phyloP scores from a whole-genome alignment of 1,140 invertebrate genomes.

The Diploscapter pachys region DNA sequence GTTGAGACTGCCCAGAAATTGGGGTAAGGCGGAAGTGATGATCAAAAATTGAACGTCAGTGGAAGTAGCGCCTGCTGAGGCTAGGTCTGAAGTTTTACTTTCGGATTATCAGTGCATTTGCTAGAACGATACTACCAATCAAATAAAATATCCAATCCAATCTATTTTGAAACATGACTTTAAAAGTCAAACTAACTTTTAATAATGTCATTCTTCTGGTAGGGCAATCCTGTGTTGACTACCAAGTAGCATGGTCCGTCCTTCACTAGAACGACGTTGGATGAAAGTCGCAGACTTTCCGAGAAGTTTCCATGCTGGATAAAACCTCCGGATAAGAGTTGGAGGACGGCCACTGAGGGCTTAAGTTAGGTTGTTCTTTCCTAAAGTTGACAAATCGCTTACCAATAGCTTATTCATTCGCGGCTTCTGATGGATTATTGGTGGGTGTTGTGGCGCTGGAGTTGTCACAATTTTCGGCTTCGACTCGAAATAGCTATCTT shows the following conservation, averaged over 20 bases:
- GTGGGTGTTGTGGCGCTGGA: no score
- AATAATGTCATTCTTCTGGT: conserved; percentile 13
- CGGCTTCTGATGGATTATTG: no score
- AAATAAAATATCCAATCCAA: no score
- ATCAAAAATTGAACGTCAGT: conserved; percentile 10
- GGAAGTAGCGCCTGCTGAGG: conserved; percentile 2
- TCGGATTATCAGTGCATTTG: no score
- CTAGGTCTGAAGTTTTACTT: conserved; percentile 5
- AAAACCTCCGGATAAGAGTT: background rate
- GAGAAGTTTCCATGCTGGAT: conserved; percentile 5
- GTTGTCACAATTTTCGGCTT: no score
- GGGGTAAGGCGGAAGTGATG: conserved; percentile 3
- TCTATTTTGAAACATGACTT: background rate
- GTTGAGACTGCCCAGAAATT: conserved; percentile 12
- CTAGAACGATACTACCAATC: no score
- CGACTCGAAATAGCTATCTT: no score
- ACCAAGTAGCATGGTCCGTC: conserved; percentile 9
- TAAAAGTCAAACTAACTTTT: conserved; percentile 4
- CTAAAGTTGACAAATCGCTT: no score
- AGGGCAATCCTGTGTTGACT: conserved; percentile 12
- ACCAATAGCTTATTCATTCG: no score
- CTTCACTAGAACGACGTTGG: conserved; percentile 2
- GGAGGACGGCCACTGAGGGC: background rate
- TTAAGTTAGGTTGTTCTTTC: no score
- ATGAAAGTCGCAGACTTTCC: background rate